Conservation (phyloP, 2,888 invertebrate genomes). For the Villa cingulata region DNA sequence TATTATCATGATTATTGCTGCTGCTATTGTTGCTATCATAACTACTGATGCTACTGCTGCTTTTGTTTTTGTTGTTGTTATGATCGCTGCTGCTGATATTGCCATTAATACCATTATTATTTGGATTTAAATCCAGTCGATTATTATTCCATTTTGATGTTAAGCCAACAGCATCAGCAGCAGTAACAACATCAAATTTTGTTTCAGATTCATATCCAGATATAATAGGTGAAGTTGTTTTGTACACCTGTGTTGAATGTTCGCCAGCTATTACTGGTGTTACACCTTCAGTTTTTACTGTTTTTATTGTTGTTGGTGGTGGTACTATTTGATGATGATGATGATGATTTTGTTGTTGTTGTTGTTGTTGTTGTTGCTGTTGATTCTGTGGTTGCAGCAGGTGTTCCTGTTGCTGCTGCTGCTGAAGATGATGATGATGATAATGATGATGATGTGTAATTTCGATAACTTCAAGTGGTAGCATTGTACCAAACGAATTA, state of each 20-base stretch:
- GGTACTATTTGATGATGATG: too few species aligned
- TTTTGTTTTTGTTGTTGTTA: conserved; percentile 21
- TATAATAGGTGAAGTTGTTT: not conserved
- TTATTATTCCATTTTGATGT: too few species aligned
- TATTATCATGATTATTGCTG: conserved; percentile 7
- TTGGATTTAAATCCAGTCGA: too few species aligned
- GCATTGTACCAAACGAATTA: conserved; percentile 26
- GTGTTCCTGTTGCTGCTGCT: conserved; percentile 13
- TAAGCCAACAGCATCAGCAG: too few species aligned
- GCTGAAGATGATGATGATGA: conserved; percentile 7
- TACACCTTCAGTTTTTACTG: too few species aligned
- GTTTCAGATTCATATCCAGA: too few species aligned
- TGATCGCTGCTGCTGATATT: not conserved
- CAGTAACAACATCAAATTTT: too few species aligned
- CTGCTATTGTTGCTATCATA: not conserved
- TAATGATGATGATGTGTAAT: conserved; percentile 18
- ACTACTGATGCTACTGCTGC: conserved; percentile 7
- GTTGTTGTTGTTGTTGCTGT: conserved; percentile 16
- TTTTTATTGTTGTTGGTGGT: too few species aligned
- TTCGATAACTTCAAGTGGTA: conserved; percentile 34
- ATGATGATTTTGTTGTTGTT: conserved; percentile 8
- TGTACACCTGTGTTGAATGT: conserved; percentile 12
- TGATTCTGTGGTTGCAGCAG: conserved; percentile 9
- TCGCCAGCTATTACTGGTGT: too few species aligned
- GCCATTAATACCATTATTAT: not conserved